Base-by-base conservation (phyloP, 2,888 invertebrate genomes). In the Dysmachus trigonus region DNA sequence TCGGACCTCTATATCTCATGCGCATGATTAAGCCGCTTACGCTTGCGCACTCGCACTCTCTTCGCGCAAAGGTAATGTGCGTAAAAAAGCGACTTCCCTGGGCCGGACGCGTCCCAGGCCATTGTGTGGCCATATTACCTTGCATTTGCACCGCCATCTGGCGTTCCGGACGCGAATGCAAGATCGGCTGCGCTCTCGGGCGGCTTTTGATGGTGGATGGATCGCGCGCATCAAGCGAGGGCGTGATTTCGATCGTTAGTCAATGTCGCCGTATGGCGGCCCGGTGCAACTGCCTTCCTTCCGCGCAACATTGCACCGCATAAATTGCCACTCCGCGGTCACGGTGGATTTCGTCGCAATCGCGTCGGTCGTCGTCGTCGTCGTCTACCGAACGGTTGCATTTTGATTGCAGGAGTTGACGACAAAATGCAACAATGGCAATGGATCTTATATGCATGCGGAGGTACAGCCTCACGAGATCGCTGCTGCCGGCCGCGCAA, bases 1-100 rank as follows among this genome's bases (percentile, higher is more conserved):
- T 74, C 47, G 22, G 62, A 41, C 38, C 38, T 74, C 76, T 82
- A 85, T 71, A 86, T 77, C 84, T 83, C 83, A 86, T 53, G 82
- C 74, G 74, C 86, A 87, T 87, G 86, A 87, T 87, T 87, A 87
- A 87, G 87, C 87, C 87, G 86, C 87, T 87, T 87, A 87, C 81
- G 86, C 74, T 87, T 86, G 85, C 74, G 85, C 76, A 30, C 71
- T 85, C 51, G 74, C 74, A 47, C 51, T 84, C 73, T 41, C n/a
- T n/a, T n/a, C n/a, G n/a, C n/a, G 38, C 51, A 1, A 22, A 74
- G 74, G 74, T 74, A 83, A 83, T 72, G 72, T 83, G 83, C 83
- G 83, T 83, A 83, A 72, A 82, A 83, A 72, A 22, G 71, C 72
- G 38, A 62, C 30, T 18, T 62, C n/a, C n/a, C n/a, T n/a, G n/a